These are phyloP conservation scores for Ecliptopera silaceata DNA, from an alignment of 2,888 invertebrate genomes.

Conservation along the genomic window DNA sequence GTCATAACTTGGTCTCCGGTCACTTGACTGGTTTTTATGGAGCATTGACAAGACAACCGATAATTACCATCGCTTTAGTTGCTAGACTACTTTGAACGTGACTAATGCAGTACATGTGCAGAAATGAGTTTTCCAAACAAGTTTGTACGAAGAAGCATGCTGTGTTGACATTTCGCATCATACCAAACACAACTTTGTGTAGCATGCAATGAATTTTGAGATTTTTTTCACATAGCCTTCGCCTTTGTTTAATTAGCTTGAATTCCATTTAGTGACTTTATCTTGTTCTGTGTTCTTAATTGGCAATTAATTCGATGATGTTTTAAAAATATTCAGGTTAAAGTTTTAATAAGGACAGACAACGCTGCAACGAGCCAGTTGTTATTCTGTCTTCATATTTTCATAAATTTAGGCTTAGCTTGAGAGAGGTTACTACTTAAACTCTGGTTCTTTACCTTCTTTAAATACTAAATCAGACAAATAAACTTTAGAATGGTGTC, in stretches of 20 bases:
- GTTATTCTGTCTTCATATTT: too few relatives aligned
- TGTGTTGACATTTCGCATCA: constrained; percentile 13
- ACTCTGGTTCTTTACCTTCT: too few relatives aligned
- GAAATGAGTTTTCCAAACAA: background rate
- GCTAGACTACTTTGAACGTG: constrained; percentile 23
- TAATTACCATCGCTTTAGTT: constrained; percentile 27
- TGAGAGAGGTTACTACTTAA: too few relatives aligned
- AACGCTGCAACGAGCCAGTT: too few relatives aligned
- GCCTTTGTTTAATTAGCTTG: constrained; percentile 7
- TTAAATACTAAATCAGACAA: too few relatives aligned
- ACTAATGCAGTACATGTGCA: constrained; percentile 13
- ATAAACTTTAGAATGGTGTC: too few relatives aligned
- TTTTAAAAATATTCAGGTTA: background rate
- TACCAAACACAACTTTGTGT: constrained; percentile 6
- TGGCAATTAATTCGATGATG: background rate
- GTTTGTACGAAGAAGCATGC: background rate
- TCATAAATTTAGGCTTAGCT: too few relatives aligned
- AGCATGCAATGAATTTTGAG: background rate
- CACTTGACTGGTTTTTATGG: constrained; percentile 29
- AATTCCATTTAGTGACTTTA: constrained; percentile 4
- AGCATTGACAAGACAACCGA: constrained; percentile 24
- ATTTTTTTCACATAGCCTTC: constrained; percentile 5
- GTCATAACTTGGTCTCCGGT: constrained; percentile 16
- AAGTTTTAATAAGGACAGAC: too few relatives aligned
- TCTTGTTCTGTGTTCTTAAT: background rate